These are phyloP conservation scores for Scelioninae gen. 1 DNA, from an alignment of 2,888 invertebrate genomes.

Conservation along the genomic window DNA sequence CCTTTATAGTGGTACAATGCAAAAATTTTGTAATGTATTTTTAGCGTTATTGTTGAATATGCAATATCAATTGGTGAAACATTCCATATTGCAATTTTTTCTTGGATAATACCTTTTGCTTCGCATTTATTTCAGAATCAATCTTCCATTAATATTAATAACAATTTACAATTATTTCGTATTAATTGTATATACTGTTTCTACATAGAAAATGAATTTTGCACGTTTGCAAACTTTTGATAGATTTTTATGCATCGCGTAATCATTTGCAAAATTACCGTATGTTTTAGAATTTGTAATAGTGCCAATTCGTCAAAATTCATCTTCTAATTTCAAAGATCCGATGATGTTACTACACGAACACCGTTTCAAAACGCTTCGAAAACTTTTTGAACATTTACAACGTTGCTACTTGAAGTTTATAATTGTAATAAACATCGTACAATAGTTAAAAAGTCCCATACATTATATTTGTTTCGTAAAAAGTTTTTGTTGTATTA, in stretches of 20 bases:
- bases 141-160: constrained; percentile 8
- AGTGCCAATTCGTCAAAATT: constrained; percentile 25
- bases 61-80: no score
- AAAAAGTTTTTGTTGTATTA: constrained; percentile 29
- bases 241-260: no score
- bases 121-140: constrained; percentile 1
- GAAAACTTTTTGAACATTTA: background rate
- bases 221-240: background rate
- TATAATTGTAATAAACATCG: constrained; percentile 21
- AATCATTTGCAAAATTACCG: no score
- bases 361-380: constrained; percentile 15
- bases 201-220: background rate
- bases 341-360: background rate
- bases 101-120: no score
- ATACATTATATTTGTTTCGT: constrained; percentile 19
- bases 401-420: constrained; percentile 4
- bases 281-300: no score
- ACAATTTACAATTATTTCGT: background rate
- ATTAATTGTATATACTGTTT: background rate
- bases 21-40: no score
- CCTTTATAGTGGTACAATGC: no score
- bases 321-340: constrained; percentile 8
- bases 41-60: no score
- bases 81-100: no score
- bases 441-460: constrained; percentile 17